Conservation (phyloP, 2,888 invertebrate genomes). For the Pseudeuparius sepicola region DNA sequence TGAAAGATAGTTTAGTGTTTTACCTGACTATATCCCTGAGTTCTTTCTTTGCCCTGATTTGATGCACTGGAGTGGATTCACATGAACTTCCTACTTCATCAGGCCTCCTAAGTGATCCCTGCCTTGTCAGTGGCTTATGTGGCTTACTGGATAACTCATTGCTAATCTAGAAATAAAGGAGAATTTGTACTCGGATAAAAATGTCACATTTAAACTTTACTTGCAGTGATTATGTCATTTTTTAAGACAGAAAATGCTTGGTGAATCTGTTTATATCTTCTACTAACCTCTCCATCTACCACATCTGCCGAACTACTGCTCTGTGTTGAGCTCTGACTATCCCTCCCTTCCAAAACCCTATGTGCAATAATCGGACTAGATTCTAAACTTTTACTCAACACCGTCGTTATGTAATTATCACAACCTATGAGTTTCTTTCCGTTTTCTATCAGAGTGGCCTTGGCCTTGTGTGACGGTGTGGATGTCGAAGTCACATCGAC, state of each 20-base stretch:
- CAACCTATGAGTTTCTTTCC: slow-evolving; percentile 54
- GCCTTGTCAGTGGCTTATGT: slow-evolving; percentile 60
- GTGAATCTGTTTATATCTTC: too few species aligned
- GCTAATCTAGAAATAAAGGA: too few species aligned
- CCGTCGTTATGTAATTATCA: slow-evolving; percentile 64
- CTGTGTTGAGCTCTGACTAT: slow-evolving; percentile 26
- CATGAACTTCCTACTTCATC: slow-evolving; percentile 18
- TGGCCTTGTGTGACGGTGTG: slow-evolving; percentile 21
- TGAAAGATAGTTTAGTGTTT: too few species aligned
- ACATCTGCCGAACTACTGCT: slow-evolving; percentile 18
- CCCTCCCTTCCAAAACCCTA: slow-evolving; percentile 32
- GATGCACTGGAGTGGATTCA: slow-evolving; percentile 25
- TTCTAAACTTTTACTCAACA: slow-evolving; percentile 41
- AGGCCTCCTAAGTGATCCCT: slow-evolving; percentile 21
- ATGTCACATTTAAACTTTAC: too few species aligned
- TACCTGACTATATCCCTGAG: slow-evolving; percentile 26
- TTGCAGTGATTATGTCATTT: slow-evolving; percentile 1
- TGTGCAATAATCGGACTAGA: slow-evolving; percentile 35
- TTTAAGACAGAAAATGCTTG: too few species aligned
- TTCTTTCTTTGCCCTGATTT: slow-evolving; percentile 22
- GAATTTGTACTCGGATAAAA: too few species aligned
- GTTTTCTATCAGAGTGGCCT: slow-evolving; percentile 46
- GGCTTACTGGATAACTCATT: slow-evolving; percentile 42
- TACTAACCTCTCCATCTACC: slow-evolving; percentile 22
- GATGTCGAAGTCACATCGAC: slow-evolving; percentile 24